Conservation (phyloP, 2,113 vertebrate genomes). For the Ochotona princeps region DNA sequence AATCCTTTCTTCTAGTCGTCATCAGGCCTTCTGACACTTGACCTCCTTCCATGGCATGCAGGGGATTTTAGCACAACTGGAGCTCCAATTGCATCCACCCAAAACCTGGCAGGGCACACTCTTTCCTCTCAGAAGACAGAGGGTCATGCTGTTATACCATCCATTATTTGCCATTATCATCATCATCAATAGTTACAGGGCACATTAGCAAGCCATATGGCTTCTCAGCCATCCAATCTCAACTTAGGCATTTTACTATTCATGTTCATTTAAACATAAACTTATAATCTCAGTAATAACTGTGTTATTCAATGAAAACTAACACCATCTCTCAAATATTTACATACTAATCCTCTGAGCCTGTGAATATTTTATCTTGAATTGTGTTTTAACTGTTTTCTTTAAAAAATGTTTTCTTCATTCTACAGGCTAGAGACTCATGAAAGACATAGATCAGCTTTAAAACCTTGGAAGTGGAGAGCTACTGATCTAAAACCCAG, state of each 20-base stretch:
- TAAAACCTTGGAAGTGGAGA: too few relatives aligned
- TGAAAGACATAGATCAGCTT: not conserved
- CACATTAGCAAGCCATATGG: not conserved
- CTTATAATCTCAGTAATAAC: not conserved
- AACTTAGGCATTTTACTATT: too few relatives aligned
- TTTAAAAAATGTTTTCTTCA: not conserved
- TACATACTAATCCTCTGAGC: not conserved
- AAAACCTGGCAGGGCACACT: not conserved
- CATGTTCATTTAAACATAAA: not conserved
- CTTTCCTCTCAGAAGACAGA: not conserved
- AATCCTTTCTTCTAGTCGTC: not conserved
- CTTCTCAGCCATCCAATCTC: not conserved
- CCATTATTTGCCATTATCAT: not conserved
- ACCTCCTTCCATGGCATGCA: not conserved
- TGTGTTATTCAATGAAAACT: not conserved
- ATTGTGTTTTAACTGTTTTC: not conserved
- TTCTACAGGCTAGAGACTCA: not conserved
- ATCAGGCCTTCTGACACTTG: rapidly evolving
- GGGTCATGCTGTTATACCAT: too few relatives aligned
- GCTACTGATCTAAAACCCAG: not conserved
- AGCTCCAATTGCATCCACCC: too few relatives aligned
- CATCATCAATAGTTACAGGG: not conserved
- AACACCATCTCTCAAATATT: not conserved
- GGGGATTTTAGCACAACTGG: too few relatives aligned
- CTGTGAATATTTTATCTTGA: not conserved